Conservation (phyloP, 2,113 vertebrate species). For the Cisticola juncidis region DNA sequence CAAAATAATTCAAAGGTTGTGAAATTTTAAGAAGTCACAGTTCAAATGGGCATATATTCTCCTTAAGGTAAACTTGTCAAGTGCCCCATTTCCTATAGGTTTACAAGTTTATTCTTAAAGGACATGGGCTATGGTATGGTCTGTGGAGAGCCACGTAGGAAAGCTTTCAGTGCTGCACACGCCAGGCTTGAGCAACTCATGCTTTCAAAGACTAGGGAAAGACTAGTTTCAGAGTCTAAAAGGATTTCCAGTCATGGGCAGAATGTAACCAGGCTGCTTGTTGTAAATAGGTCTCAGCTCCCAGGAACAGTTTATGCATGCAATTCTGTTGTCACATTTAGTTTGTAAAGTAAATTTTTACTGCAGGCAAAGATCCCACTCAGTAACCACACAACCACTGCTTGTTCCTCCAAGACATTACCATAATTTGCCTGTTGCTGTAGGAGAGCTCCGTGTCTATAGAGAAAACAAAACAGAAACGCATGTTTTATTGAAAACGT, state of each 20-base stretch:
- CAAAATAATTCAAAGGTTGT: not conserved
- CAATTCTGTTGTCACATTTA: not conserved
- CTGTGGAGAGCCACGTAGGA: not conserved
- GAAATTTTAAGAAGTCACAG: not conserved
- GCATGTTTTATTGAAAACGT: fast-evolving
- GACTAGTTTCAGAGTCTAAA: not conserved
- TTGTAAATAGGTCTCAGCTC: not conserved
- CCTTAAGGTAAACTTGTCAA: not conserved
- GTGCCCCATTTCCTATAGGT: not conserved
- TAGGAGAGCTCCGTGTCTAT: not conserved
- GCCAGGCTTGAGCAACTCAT: not conserved
- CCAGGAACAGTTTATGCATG: not conserved
- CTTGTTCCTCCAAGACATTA: not conserved
- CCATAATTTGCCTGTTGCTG: not conserved
- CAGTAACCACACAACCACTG: not conserved
- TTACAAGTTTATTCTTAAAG: not conserved
- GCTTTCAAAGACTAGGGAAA: not conserved
- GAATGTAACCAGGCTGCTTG: not conserved
- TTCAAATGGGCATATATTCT: not conserved
- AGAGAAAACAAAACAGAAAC: not conserved
- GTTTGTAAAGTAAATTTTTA: not conserved
- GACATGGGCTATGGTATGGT: not conserved
- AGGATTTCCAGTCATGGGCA: not conserved
- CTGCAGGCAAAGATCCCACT: not conserved
- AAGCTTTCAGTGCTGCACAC: not conserved